Base-by-base conservation (phyloP, 2,797 vertebrate species). In the Microchirus variegatus region DNA sequence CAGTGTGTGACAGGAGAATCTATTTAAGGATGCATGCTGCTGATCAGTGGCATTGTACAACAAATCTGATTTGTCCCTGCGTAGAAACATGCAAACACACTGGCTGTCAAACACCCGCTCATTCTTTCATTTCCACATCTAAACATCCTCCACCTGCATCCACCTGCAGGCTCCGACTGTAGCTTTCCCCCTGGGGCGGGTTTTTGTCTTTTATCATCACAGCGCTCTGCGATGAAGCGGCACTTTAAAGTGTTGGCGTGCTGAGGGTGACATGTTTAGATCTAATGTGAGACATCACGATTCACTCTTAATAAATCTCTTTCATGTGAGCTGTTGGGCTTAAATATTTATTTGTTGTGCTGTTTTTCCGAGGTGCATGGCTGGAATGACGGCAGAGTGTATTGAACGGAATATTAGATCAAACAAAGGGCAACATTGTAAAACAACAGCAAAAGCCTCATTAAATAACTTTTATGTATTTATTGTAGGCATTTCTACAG, bases 331-430 rank as follows among this genome's bases (percentile, higher is more conserved):
- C 55, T 17, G 36, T 59, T 54, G 1, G 9, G 18, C 12, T 84
- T 19, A 67, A 84, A 83, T 75, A 77, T 78, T 66, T 52, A 65
- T 78, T 71, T 73, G 67, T 52, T 69, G 47, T 53, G 46, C 49
- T 31, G 54, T 13, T 41, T 41, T 41, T 53, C 44, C 53, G 50
- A 51, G 22, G n/a, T 41, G 55, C 40, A 8, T 2, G 43, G 67
- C 59, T 37, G 57, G 6, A 5, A 2, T 9, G 10, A 47, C n/a
- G 35, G 60, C 36, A 69, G 63, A 58, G 52, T 18, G n/a, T 22
- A 61, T n/a, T 60, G 18, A 53, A 43, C n/a, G 18, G 46, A 53
- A 37, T 48, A 51, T 63, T 37, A 47, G 45, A 73, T 85, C 67
- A 75, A 75, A 62, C 42, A 59, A 36, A 57, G 11, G 15, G 48